These are phyloP conservation scores for Aegithalos caudatus DNA, from an alignment of 2,113 vertebrate species.

Conservation along the genomic window DNA sequence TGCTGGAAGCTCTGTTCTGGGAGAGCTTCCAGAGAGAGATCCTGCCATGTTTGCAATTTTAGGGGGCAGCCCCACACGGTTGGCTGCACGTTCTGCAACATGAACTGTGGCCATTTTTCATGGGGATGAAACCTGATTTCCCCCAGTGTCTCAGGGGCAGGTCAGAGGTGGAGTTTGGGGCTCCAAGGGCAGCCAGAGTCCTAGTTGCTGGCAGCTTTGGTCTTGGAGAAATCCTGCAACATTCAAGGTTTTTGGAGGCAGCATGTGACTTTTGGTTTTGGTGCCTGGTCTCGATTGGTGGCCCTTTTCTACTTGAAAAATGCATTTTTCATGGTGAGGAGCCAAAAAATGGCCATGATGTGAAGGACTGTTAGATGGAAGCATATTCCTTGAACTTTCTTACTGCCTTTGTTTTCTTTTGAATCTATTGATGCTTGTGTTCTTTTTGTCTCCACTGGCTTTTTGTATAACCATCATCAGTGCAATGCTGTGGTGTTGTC, in stretches of 20 bases:
- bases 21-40: not conserved
- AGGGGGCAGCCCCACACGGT: accelerated
- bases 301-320: not conserved
- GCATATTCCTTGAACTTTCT: not conserved
- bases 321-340: not conserved
- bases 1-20: not conserved
- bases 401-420: not conserved
- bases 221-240: not conserved
- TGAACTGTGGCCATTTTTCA: accelerated
- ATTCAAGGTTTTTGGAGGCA: accelerated
- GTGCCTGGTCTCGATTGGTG: accelerated
- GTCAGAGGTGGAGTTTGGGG: not conserved
- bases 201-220: not conserved
- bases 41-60: accelerated
- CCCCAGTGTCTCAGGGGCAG: not conserved
- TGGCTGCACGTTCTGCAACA: accelerated
- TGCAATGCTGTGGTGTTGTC: not conserved
- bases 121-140: too few species aligned
- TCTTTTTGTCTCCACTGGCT: not conserved
- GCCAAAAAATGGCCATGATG: not conserved
- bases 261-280: accelerated
- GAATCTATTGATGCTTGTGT: not conserved
- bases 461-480: not conserved
- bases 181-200: too few species aligned
- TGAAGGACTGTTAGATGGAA: not conserved